Evolutionary conservation across 2,888 invertebrate genomes (phyloP).

Genomic region (Hypsopygia costalis): DNA sequence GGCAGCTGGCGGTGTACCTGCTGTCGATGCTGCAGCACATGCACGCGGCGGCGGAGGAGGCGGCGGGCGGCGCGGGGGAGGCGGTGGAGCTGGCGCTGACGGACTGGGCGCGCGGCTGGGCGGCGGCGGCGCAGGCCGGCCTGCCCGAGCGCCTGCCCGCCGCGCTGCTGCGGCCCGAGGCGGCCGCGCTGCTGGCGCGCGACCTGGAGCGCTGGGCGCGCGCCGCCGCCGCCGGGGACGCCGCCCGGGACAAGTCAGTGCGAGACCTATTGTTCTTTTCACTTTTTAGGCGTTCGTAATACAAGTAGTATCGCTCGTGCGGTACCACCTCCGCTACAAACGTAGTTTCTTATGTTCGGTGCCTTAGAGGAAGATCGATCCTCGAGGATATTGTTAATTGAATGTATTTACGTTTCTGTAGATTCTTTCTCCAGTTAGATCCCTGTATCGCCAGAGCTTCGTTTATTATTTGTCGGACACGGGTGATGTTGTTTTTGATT

Average conservation of each 20-base stretch:
- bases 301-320: too few relatives aligned
- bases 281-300: too few relatives aligned
- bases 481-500: too few relatives aligned
- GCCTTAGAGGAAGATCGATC: too few relatives aligned
- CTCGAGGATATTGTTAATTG: too few relatives aligned
- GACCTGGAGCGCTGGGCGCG: conserved; percentile 45
- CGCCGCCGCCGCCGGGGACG: conserved; percentile 17
- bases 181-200: conserved; percentile 37
- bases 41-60: conserved; percentile 42
- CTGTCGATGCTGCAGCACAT: conserved; percentile 50
- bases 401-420: too few relatives aligned
- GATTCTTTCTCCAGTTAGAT: too few relatives aligned
- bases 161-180: conserved; percentile 41
- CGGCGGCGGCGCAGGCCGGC: conserved; percentile 52
- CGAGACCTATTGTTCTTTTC: too few relatives aligned
- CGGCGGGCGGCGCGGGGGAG: conserved; percentile 42
- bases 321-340: too few relatives aligned
- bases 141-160: conserved; percentile 40
- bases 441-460: too few relatives aligned
- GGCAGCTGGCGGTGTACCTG: conserved; percentile 63
- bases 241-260: conserved; percentile 36
- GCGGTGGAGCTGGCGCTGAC: conserved; percentile 58
- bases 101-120: conserved; percentile 72
- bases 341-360: too few relatives aligned
- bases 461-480: too few relatives aligned